Evolutionary conservation across 1,140 invertebrate genomes (phyloP).

Genomic region (Drosophila repleta): DNA sequence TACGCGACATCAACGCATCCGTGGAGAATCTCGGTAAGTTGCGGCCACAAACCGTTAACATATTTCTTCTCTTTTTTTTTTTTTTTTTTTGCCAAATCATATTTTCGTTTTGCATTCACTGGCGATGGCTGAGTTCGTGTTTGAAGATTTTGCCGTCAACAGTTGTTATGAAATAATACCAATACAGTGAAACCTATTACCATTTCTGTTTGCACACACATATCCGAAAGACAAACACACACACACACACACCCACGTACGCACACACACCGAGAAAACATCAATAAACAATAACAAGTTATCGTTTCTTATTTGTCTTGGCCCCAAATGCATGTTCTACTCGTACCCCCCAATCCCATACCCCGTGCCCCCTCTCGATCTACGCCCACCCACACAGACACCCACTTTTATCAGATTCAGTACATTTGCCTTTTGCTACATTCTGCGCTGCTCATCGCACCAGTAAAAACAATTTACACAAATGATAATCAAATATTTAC

Average conservation of each 20-base stretch:
- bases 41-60: neutral
- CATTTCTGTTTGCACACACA: constrained; percentile 46
- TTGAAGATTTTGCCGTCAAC: constrained; percentile 43
- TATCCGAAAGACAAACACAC: constrained; percentile 7
- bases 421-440: constrained; percentile 38
- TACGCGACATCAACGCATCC: constrained; percentile 89
- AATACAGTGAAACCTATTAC: constrained; percentile 40
- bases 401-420: constrained; percentile 18
- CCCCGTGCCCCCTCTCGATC: neutral
- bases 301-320: constrained; percentile 41
- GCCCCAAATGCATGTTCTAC: constrained; percentile 32
- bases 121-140: constrained; percentile 49
- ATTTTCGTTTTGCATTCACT: constrained; percentile 43
- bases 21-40: constrained; percentile 89
- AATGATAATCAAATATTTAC: constrained; percentile 14
- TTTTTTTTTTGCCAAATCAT: neutral
- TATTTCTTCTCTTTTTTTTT: neutral
- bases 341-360: constrained; percentile 13
- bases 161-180: constrained; percentile 37
- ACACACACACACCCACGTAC: constrained; percentile 8
- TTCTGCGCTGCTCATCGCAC: constrained; percentile 39
- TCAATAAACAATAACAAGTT: constrained; percentile 30
- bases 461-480: constrained; percentile 21
- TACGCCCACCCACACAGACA: constrained; percentile 23
- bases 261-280: constrained; percentile 10